Conservation (phyloP, 1,140 invertebrate species). For the Drosophila dunni region DNA sequence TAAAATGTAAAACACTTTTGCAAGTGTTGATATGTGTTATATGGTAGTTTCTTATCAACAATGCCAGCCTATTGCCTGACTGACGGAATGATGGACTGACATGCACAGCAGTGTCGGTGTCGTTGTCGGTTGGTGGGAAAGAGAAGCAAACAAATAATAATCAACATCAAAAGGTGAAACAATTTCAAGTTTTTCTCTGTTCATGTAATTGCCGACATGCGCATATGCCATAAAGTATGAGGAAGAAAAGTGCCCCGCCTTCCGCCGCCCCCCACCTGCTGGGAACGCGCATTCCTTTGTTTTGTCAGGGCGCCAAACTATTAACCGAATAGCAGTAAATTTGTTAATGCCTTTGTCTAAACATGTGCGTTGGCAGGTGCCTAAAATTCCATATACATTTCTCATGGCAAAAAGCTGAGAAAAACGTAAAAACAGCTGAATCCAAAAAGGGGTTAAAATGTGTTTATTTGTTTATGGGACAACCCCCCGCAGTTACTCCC, state of each 20-base stretch:
- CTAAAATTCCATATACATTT: conserved; percentile 29
- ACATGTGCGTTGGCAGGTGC: conserved; percentile 75
- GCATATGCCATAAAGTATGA: conserved; percentile 36
- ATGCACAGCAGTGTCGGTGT: conserved; percentile 50
- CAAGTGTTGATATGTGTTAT: conserved; percentile 81
- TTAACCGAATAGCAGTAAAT: conserved; percentile 79
- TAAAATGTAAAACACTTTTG: conserved; percentile 71
- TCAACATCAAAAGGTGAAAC: conserved; percentile 73
- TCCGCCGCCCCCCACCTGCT: background rate
- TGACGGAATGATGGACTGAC: conserved; percentile 56
- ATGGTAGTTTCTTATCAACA: conserved; percentile 78
- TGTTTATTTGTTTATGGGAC: conserved; percentile 81
- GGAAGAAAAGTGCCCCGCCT: background rate
- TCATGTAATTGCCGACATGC: conserved; percentile 72
- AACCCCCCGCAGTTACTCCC: conserved; percentile 37
- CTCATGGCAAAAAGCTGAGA: background rate
- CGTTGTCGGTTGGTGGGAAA: background rate
- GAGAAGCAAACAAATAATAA: conserved; percentile 67
- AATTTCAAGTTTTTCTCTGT: conserved; percentile 56
- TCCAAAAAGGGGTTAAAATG: conserved; percentile 71
- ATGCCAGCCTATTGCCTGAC: conserved; percentile 68
- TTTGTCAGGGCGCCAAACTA: conserved; percentile 71
- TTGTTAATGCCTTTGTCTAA: conserved; percentile 81
- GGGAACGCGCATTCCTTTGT: conserved; percentile 27
- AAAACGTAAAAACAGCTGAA: conserved; percentile 41